Conservation (phyloP, 1,140 invertebrate genomes). For the Brachionus koreanus region DNA sequence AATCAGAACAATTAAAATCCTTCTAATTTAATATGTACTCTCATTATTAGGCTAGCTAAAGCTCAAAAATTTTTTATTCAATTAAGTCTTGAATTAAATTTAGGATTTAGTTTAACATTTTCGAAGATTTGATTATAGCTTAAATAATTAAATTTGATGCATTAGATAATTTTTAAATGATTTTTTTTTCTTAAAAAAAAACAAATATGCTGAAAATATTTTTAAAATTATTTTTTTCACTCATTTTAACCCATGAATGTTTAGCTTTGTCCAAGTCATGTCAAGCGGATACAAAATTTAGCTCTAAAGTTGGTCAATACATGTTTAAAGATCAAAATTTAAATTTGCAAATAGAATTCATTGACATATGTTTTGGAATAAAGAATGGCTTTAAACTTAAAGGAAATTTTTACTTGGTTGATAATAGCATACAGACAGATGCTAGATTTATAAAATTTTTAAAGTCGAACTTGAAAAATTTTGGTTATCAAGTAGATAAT, state of each 20-base stretch:
- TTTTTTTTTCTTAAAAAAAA: not conserved
- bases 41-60: too few relatives aligned
- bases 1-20: too few relatives aligned
- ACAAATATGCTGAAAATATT: not conserved
- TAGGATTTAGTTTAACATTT: too few relatives aligned
- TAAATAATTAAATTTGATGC: not conserved
- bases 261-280: not conserved
- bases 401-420: not conserved
- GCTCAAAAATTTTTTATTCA: too few relatives aligned
- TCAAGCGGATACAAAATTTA: not conserved
- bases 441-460: not conserved
- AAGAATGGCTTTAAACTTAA: not conserved
- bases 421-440: not conserved
- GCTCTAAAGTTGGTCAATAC: not conserved
- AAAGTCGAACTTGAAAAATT: not conserved
- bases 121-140: not conserved
- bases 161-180: not conserved
- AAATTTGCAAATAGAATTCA: conserved; percentile 33
- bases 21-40: too few relatives aligned
- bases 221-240: not conserved
- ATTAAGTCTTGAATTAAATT: too few relatives aligned
- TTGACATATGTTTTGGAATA: not conserved
- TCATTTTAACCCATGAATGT: not conserved
- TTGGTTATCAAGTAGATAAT: not conserved
- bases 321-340: not conserved